Evolutionary conservation across 2,113 vertebrate genomes (phyloP).

Genomic region (Saimiri boliviensis): DNA sequence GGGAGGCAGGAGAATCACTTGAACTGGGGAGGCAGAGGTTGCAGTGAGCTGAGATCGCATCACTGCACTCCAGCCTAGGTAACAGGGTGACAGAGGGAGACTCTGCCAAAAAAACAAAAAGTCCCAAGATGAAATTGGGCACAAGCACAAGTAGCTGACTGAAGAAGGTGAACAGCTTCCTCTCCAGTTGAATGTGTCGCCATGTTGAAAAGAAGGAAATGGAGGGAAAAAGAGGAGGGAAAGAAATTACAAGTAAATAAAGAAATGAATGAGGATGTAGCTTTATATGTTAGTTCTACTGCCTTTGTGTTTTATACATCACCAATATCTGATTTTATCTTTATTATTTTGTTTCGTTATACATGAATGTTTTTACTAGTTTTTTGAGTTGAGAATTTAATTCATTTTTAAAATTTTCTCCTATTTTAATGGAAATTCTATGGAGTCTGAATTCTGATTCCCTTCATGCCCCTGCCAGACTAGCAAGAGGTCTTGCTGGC

Average conservation of each 20-base stretch:
- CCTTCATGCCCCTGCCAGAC: not conserved
- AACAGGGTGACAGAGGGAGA: too few relatives aligned
- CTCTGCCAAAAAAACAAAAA: not conserved
- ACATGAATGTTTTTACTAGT: not conserved
- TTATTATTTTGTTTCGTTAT: not conserved
- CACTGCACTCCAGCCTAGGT: too few relatives aligned
- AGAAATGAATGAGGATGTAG: not conserved
- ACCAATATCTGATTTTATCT: not conserved
- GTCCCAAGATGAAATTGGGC: not conserved
- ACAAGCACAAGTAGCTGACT: not conserved
- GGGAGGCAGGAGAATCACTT: too few relatives aligned
- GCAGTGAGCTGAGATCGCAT: too few relatives aligned
- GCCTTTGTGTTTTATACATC: not conserved
- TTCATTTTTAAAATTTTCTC: not conserved
- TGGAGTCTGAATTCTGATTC: not conserved
- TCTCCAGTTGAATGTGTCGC: not conserved
- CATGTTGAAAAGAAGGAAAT: not conserved
- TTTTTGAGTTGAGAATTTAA: not conserved
- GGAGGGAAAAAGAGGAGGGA: not conserved
- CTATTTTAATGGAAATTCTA: not conserved
- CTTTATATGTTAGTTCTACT: not conserved
- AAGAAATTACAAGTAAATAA: not conserved
- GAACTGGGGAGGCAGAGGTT: too few relatives aligned
- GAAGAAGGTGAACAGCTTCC: not conserved
- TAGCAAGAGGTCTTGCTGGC: not conserved